A percentile compares a stretch with the other conserved stretches of the same genome.
These are phyloP conservation scores for Zoanthus gigantus DNA, from an alignment of 92 coral and sea anemone species.

Conservation along the genomic window DNA sequence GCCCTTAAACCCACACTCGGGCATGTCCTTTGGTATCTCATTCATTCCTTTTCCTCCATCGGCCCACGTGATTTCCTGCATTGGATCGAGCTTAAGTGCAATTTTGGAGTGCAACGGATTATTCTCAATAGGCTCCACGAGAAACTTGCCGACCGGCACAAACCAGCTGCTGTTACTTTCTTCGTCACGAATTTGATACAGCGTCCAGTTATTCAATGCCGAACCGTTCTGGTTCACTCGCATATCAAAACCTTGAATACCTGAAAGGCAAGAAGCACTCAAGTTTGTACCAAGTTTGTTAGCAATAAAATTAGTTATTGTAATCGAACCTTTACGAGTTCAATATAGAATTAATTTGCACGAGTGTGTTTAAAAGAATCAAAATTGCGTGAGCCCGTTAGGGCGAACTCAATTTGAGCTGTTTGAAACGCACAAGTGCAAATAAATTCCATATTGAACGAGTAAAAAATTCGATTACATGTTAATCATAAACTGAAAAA, in stretches of 20 bases:
- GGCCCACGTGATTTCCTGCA: slow-evolving; percentile 9
- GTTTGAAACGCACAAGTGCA: too few species aligned
- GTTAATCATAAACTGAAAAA: too few species aligned
- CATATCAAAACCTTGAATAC: slow-evolving; percentile 46
- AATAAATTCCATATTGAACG: too few species aligned
- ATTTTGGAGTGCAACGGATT: background rate
- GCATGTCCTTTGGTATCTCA: slow-evolving; percentile 72
- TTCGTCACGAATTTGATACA: slow-evolving; percentile 22
- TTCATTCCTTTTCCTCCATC: slow-evolving; percentile 30
- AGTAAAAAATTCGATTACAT: too few species aligned
- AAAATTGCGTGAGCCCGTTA: too few species aligned
- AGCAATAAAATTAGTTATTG: too few species aligned
- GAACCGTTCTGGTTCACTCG: slow-evolving; percentile 34
- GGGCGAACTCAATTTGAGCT: too few species aligned
- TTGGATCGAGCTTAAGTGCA: background rate
- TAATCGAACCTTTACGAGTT: too few species aligned
- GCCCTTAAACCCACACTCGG: slow-evolving; percentile 82
- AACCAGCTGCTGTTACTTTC: background rate
- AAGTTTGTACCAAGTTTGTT: too few species aligned
- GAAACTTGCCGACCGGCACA: slow-evolving; percentile 31
- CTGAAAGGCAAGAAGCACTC: background rate
- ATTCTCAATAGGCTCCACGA: background rate
- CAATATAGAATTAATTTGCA: too few species aligned
- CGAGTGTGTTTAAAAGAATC: too few species aligned
- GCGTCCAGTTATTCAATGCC: slow-evolving; percentile 31